Percentiles rank a stretch among this genome's conserved stretches.
Conservation (phyloP, 1,140 invertebrate species). For the Drosophila nebulosa region DNA sequence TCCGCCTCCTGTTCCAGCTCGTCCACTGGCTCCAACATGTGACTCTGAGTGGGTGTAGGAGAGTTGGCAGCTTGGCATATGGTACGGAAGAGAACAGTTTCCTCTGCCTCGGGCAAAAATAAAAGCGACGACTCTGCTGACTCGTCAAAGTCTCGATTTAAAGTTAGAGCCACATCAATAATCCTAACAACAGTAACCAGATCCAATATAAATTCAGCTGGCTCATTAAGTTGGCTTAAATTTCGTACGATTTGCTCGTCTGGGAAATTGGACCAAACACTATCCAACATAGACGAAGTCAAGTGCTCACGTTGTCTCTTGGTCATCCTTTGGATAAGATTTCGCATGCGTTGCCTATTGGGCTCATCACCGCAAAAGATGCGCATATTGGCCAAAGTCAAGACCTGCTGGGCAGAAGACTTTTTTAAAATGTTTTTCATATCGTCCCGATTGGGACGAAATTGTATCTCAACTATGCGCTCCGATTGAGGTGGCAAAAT, state of each 20-base stretch:
- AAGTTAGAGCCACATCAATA: constrained; percentile 72
- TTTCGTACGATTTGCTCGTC: constrained; percentile 53
- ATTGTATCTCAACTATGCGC: constrained; percentile 48
- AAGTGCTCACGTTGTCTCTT: constrained; percentile 52
- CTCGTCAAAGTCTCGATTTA: constrained; percentile 73
- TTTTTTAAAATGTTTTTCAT: constrained; percentile 76
- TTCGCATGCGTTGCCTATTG: constrained; percentile 72
- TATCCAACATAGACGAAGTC: constrained; percentile 60
- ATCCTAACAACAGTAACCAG: constrained; percentile 62
- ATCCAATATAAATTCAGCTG: constrained; percentile 66
- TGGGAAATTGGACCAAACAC: constrained; percentile 56
- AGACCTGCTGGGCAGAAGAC: constrained; percentile 41
- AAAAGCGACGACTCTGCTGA: constrained; percentile 60
- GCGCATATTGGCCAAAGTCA: constrained; percentile 73
- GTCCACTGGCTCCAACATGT: constrained; percentile 60
- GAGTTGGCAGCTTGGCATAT: constrained; percentile 59
- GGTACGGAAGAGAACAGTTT: constrained; percentile 71
- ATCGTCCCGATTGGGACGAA: constrained; percentile 71
- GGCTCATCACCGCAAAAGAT: constrained; percentile 78
- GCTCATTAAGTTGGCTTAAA: constrained; percentile 54
- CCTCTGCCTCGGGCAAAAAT: constrained; percentile 67
- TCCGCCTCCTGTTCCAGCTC: constrained; percentile 52
- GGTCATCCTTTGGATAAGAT: constrained; percentile 59
- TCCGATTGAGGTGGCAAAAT: constrained; percentile 55
- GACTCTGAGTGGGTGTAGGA: constrained; percentile 60